Evolutionary conservation across 2,113 vertebrate genomes (phyloP), one percentile per base, ranked within the genome.

Genomic region (Neoarius graeffei): DNA sequence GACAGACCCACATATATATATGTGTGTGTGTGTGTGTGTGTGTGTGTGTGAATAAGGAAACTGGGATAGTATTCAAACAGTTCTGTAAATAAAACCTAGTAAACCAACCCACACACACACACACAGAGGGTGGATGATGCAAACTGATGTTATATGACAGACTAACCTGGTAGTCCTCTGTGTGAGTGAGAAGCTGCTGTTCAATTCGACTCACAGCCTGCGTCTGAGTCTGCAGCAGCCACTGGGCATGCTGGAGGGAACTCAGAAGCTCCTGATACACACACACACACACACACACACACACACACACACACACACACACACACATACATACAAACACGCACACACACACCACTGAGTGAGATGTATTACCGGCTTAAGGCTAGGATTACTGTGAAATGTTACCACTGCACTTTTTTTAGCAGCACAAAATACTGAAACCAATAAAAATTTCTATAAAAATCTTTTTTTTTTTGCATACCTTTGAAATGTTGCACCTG

Each of bases 131-230:
- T 60, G 20, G 20, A 48, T 42, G 71, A 60, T 48, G 4, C 57
- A 66, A 54, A 86, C 19, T 71, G 48, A 30, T 81, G 50, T 67
- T 92, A 88, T 91, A 3, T 83, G 91, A 91, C 80, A 89, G 88
- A 92, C 93, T 94, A 92, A 99, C 97, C 98, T 97, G 94, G 89
- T 94, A 93, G 15, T 95, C 94, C 91, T 96, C 94, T 92, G 89
- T 95, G 74, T 96, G 94, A n/a, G 90, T 84, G 79, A 94, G 95
- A 89, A 98, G 90, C 92, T 97, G 95, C 91, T 90, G 89, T 91
- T 97, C 96, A 62, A 94, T 87, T 94, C 93, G 93, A 86, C 85
- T 88, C 57, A 96, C 94, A 0, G 89, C 91, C 93, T 96, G 94
- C 0, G 95, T 97, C 93, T 96, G 93, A 88, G 92, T 94, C 89